Percentiles rank a stretch among this genome's conserved stretches.
Conservation (phyloP, 2,888 invertebrate species). For the Noctua pronuba region DNA sequence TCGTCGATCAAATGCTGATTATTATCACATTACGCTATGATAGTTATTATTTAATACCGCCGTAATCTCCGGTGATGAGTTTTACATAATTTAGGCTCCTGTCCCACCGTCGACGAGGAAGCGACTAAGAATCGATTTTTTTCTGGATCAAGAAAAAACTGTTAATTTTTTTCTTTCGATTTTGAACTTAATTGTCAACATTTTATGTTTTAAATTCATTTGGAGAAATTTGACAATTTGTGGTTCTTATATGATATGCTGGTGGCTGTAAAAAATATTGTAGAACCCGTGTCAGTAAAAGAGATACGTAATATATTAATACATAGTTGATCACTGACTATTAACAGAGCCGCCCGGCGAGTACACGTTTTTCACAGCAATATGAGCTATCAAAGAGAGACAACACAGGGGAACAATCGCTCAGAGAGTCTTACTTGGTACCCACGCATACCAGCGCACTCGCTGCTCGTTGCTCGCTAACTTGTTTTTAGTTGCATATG, state of each 20-base stretch:
- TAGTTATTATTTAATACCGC: constrained; percentile 69
- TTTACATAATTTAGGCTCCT: constrained; percentile 68
- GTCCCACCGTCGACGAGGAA: background rate
- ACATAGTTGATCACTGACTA: background rate
- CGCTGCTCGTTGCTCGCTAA: background rate
- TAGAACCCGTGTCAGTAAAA: background rate
- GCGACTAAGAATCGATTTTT: background rate
- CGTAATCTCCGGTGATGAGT: constrained; percentile 64
- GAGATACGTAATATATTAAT: background rate
- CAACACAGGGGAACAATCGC: too few relatives aligned
- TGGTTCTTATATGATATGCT: too few relatives aligned
- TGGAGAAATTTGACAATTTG: too few relatives aligned
- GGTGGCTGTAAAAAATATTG: background rate
- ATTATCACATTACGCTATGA: constrained; percentile 60
- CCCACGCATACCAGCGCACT: background rate
- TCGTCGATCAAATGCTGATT: constrained; percentile 58
- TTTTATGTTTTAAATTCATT: too few relatives aligned
- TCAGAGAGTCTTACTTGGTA: background rate
- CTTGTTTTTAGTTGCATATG: background rate
- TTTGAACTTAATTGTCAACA: too few relatives aligned
- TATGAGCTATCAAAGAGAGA: background rate
- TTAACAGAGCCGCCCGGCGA: background rate
- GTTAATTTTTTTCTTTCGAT: too few relatives aligned
- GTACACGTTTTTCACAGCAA: background rate
- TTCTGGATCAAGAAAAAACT: background rate